phyloP scores from a whole-genome alignment of 2,888 invertebrate species.

The Ellobium chinense region DNA sequence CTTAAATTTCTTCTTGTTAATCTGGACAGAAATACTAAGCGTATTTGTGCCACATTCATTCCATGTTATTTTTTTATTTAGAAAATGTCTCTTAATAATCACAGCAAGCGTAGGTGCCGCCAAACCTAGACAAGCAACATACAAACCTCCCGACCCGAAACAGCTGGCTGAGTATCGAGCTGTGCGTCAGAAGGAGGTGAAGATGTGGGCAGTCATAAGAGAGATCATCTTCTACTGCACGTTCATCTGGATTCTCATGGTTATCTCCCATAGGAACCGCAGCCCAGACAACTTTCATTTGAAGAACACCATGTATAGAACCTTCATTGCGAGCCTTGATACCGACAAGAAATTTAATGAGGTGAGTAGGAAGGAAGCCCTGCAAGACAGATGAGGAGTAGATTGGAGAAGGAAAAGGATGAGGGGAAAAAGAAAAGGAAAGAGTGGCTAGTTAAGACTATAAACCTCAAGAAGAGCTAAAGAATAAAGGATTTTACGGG shows the following conservation, averaged over 20 bases:
- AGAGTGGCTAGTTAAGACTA: no score
- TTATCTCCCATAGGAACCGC: conserved; percentile 78
- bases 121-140: conserved; percentile 60
- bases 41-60: no score
- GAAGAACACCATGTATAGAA: conserved; percentile 74
- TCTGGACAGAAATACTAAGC: no score
- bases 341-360: conserved; percentile 48
- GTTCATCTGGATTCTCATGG: conserved; percentile 79
- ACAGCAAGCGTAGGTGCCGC: background rate
- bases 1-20: no score
- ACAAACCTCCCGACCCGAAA: conserved; percentile 76
- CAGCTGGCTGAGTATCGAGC: conserved; percentile 74
- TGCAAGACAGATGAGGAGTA: no score
- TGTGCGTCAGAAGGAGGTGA: conserved; percentile 78
- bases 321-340: conserved; percentile 64
- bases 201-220: conserved; percentile 79
- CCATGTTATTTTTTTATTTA: no score
- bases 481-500: no score
- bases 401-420: no score
- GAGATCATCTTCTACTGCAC: conserved; percentile 79
- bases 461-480: no score
- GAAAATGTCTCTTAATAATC: no score
- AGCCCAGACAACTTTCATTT: conserved; percentile 77
- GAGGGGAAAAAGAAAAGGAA: no score
- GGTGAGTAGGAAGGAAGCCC: no score